Evolutionary conservation across 53 echinoderm and acorn worm species (phyloP).

Genomic region (Apostichopus leukothele): DNA sequence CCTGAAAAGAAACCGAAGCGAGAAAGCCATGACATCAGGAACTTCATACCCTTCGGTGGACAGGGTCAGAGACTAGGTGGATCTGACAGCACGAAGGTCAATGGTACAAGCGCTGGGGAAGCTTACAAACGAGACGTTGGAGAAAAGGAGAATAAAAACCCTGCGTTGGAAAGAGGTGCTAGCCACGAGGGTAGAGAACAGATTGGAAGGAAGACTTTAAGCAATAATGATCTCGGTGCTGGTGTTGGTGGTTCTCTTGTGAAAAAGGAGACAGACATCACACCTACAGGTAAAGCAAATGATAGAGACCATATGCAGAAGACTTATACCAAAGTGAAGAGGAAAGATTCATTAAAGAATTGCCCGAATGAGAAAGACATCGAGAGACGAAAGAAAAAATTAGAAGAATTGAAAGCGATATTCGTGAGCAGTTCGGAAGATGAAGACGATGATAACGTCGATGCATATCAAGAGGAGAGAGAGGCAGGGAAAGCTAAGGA

Average conservation of each 20-base stretch:
- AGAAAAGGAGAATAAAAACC: background rate
- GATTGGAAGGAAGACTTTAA: background rate
- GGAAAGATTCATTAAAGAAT: background rate
- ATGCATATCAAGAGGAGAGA: background rate
- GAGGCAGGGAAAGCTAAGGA: background rate
- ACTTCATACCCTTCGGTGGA: conserved; percentile 57
- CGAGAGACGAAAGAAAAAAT: conserved; percentile 31
- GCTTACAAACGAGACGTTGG: background rate
- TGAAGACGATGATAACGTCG: conserved; percentile 56
- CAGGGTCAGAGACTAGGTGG: conserved; percentile 50
- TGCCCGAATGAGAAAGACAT: background rate
- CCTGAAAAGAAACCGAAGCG: conserved; percentile 12
- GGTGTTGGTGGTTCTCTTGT: background rate
- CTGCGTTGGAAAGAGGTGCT: background rate
- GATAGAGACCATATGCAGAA: background rate
- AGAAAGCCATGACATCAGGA: conserved; percentile 50
- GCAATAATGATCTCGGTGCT: no score
- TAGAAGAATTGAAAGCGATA: conserved; percentile 65
- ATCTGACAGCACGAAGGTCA: background rate
- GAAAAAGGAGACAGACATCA: background rate
- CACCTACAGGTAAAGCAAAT: background rate
- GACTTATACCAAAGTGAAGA: background rate
- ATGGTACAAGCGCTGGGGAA: background rate
- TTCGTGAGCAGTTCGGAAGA: conserved; percentile 85
- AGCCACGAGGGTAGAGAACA: no score